phyloP scores from a whole-genome alignment of 2,888 invertebrate genomes.

The Stenotaenia linearis region DNA sequence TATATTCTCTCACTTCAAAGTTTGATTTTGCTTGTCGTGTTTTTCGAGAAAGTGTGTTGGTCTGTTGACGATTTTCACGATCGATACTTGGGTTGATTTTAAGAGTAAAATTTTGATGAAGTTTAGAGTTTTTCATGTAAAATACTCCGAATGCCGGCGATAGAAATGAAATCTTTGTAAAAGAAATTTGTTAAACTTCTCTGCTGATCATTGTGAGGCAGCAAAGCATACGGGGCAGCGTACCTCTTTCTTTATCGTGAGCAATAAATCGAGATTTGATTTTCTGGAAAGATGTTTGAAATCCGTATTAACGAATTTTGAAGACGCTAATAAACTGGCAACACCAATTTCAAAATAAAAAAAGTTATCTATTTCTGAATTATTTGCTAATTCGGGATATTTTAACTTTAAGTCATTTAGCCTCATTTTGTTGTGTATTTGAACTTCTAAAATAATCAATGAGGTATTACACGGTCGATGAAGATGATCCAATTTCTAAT shows the following conservation, averaged over 20 bases:
- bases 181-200: neutral
- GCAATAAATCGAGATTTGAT: neutral
- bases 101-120: neutral
- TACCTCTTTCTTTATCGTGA: neutral
- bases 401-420: neutral
- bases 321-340: neutral
- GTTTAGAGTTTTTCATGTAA: neutral
- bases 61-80: no score
- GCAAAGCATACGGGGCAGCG: neutral
- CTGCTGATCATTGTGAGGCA: neutral
- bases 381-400: neutral
- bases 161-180: neutral
- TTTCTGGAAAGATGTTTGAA: neutral
- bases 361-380: neutral
- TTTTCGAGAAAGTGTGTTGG: no score
- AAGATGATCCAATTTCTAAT: neutral
- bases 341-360: neutral
- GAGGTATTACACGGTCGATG: neutral
- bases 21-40: neutral
- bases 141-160: neutral
- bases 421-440: neutral
- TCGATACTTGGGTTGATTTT: no score
- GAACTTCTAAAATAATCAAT: neutral
- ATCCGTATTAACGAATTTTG: neutral
- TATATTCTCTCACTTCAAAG: neutral